A percentile compares a stretch with the other conserved stretches of the same genome.
Conservation (phyloP, 2,113 vertebrate species). For the Xenus cinereus region DNA sequence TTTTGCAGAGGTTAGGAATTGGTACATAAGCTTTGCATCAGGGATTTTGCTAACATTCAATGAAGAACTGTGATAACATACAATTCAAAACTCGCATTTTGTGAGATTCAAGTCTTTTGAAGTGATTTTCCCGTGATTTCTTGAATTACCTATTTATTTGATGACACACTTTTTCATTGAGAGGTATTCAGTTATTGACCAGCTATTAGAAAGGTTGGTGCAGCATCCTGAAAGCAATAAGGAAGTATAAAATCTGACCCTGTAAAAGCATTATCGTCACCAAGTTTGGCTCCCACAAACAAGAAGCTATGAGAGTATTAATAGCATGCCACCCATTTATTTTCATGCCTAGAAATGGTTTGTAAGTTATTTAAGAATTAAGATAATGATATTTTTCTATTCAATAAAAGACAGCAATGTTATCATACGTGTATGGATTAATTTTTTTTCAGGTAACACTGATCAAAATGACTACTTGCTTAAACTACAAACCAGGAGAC, state of each 20-base stretch:
- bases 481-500: not conserved
- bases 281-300: not conserved
- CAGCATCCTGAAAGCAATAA: not conserved
- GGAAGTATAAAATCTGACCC: not conserved
- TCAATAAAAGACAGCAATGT: not conserved
- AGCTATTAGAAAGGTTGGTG: not conserved
- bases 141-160: not conserved
- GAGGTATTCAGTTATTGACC: not conserved
- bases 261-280: not conserved
- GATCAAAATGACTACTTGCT: not conserved
- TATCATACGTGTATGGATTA: rapidly evolving
- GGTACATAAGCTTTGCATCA: not conserved
- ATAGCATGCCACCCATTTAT: not conserved
- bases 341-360: not conserved
- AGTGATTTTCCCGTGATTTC: not conserved
- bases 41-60: not conserved
- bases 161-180: not conserved
- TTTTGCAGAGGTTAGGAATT: not conserved
- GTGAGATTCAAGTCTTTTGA: not conserved
- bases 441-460: not conserved
- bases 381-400: slow-evolving; percentile 42
- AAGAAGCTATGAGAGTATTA: not conserved
- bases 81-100: not conserved
- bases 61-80: not conserved
- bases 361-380: slow-evolving; percentile 4